Percentiles rank a stretch among this genome's conserved stretches.
These are phyloP conservation scores for Mohoua ochrocephala DNA, from an alignment of 2,113 vertebrate species.

Conservation along the genomic window DNA sequence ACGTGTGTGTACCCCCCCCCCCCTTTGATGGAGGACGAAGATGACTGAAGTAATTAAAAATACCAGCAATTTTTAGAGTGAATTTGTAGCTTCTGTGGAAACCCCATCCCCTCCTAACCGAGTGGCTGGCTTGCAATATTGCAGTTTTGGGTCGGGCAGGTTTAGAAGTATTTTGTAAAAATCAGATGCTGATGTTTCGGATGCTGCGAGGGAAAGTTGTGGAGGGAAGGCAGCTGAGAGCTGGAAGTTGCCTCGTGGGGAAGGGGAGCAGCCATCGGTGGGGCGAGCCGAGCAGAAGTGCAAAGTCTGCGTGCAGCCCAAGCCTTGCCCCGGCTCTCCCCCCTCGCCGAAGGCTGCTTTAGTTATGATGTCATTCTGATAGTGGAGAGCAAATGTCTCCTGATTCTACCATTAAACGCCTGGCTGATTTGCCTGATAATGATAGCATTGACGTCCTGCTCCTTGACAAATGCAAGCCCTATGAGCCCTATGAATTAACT, in stretches of 20 bases:
- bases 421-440: slow-evolving; percentile 86
- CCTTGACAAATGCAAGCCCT: slow-evolving; percentile 77
- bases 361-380: slow-evolving; percentile 90
- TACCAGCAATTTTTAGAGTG: neutral
- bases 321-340: slow-evolving; percentile 49
- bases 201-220: neutral
- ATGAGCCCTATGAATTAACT: slow-evolving; percentile 76
- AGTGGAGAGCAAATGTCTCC: slow-evolving; percentile 86
- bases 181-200: neutral
- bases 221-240: neutral
- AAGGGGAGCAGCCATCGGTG: neutral
- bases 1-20: neutral
- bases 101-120: neutral
- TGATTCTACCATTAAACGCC: slow-evolving; percentile 88
- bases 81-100: neutral
- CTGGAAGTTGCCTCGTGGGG: neutral
- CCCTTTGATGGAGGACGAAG: neutral
- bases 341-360: slow-evolving; percentile 78
- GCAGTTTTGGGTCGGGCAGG: neutral
- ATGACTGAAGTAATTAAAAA: slow-evolving; percentile 34
- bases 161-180: neutral
- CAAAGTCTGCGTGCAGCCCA: slow-evolving; percentile 17
- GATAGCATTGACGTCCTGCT: slow-evolving; percentile 80
- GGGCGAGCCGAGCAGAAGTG: neutral
- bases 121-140: neutral